phyloP scores from a whole-genome alignment of 2,888 invertebrate species.

The Dryadula phaetusa region DNA sequence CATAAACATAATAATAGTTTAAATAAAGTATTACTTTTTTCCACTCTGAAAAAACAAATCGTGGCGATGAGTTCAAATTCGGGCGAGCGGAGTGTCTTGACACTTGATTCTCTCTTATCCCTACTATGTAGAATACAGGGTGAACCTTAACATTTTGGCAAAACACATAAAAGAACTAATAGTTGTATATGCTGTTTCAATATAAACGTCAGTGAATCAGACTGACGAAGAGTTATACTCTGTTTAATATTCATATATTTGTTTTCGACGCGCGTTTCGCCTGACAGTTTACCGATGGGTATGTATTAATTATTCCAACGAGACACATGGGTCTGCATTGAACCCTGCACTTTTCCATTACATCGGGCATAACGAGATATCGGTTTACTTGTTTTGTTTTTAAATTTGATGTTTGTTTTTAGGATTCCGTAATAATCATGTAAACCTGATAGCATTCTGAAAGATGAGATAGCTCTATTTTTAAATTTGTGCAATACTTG shows the following conservation, averaged over 20 bases:
- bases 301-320: constrained; percentile 71
- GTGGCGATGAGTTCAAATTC: too few species aligned
- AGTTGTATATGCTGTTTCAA: constrained; percentile 44
- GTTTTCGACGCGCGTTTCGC: constrained; percentile 67
- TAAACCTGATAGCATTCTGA: too few species aligned
- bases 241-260: constrained; percentile 79
- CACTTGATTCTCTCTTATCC: too few species aligned
- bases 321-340: constrained; percentile 62
- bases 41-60: too few species aligned
- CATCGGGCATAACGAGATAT: constrained; percentile 16
- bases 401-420: constrained; percentile 12
- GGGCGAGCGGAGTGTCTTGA: too few species aligned
- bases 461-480: too few species aligned
- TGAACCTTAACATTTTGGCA: neutral
- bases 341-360: constrained; percentile 47
- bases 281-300: constrained; percentile 72
- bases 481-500: neutral
- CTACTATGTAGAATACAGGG: too few species aligned
- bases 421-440: constrained; percentile 2
- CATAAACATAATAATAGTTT: too few species aligned
- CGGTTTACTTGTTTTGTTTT: constrained; percentile 14
- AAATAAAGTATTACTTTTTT: too few species aligned
- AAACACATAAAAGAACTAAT: neutral
- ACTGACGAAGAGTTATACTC: constrained; percentile 61
- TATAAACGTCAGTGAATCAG: constrained; percentile 54